phyloP scores from a whole-genome alignment of 2,113 vertebrate genomes.

The Eolophus roseicapilla region DNA sequence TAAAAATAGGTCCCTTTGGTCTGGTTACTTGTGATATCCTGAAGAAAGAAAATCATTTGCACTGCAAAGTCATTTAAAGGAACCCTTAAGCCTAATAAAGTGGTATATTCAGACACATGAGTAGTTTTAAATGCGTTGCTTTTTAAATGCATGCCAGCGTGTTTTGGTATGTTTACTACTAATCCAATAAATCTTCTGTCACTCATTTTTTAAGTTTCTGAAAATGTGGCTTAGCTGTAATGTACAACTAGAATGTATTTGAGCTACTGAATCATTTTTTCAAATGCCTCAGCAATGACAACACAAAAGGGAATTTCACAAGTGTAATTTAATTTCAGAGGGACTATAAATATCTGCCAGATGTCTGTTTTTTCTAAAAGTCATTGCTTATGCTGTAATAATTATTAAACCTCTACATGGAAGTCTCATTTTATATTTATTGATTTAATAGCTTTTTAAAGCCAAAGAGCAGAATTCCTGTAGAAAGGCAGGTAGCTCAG shows the following conservation, averaged over 20 bases:
- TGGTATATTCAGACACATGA: background rate
- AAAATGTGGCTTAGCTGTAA: background rate
- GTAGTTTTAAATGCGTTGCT: background rate
- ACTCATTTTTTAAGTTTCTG: background rate
- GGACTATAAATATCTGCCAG: background rate
- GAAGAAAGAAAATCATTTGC: background rate
- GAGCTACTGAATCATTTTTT: background rate
- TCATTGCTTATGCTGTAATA: background rate
- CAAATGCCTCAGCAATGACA: background rate
- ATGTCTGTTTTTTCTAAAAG: background rate
- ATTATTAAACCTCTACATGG: background rate
- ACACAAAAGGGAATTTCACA: background rate
- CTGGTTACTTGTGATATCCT: background rate
- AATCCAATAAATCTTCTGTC: background rate
- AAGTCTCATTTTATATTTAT: background rate
- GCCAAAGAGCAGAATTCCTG: background rate
- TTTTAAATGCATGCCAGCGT: background rate
- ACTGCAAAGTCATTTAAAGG: background rate
- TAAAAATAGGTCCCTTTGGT: background rate
- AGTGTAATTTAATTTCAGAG: background rate
- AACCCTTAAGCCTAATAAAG: background rate
- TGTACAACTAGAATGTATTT: background rate
- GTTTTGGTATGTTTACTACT: background rate
- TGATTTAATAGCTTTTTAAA: background rate
- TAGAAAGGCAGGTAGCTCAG: background rate